These are phyloP conservation scores for Drosophila tripunctata DNA, from an alignment of 2,888 invertebrate genomes.

Conservation along the genomic window DNA sequence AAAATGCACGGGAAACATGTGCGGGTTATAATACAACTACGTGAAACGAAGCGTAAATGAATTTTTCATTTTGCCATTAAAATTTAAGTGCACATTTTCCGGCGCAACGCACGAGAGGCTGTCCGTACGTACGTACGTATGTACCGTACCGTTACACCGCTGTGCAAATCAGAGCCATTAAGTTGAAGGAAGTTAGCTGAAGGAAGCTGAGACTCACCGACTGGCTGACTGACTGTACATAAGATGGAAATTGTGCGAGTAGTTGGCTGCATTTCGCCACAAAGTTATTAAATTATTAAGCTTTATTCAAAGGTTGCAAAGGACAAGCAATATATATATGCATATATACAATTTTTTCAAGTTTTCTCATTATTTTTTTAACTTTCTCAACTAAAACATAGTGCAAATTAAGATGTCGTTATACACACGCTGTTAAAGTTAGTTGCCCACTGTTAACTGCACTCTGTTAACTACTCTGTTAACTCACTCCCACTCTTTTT, in stretches of 20 bases:
- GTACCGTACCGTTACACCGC: constrained; percentile 14
- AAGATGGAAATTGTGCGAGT: constrained; percentile 29
- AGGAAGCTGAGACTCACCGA: constrained; percentile 14
- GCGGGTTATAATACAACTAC: constrained; percentile 65
- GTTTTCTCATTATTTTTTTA: not conserved
- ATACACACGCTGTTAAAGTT: no score
- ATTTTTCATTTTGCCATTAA: constrained; percentile 80
- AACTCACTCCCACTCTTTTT: not conserved
- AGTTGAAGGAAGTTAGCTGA: constrained; percentile 61
- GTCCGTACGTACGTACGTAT: no score
- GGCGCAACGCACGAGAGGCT: constrained; percentile 71
- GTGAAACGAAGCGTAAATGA: constrained; percentile 79
- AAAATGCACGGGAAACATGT: constrained; percentile 61
- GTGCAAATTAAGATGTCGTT: no score
- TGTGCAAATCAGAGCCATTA: constrained; percentile 66
- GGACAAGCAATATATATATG: not conserved
- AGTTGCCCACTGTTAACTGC: not conserved
- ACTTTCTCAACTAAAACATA: not conserved
- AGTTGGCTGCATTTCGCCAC: constrained; percentile 26
- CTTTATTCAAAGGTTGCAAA: constrained; percentile 14
- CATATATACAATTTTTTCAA: not conserved
- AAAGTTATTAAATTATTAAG: constrained; percentile 36
- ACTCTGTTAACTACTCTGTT: not conserved
- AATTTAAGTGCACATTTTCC: constrained; percentile 80
- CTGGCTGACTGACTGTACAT: no score